A percentile compares a stretch with the other conserved stretches of the same genome.
phyloP scores from a whole-genome alignment of 2,888 invertebrate genomes.

The Cosmorhoe ocellata region DNA sequence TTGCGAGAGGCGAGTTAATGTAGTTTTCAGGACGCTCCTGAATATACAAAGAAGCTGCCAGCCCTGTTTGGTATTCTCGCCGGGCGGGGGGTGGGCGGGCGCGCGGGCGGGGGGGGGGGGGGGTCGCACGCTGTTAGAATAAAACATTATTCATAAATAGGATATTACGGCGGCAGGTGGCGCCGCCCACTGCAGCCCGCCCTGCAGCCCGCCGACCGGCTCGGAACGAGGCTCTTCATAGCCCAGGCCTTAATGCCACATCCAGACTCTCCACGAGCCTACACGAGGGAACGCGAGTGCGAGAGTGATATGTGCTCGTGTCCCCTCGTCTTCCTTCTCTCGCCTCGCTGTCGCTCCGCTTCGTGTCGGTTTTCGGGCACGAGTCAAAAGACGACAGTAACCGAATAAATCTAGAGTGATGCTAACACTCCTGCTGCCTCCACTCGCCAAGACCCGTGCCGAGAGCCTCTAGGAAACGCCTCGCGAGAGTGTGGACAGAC shows the following conservation, averaged over 20 bases:
- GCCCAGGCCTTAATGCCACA: neutral
- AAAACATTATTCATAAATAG: slow-evolving; percentile 83
- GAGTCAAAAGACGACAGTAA: too few species aligned
- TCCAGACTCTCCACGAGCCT: too few species aligned
- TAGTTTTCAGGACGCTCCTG: neutral
- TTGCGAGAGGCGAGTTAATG: neutral
- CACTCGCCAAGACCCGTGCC: too few species aligned
- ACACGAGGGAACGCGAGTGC: too few species aligned
- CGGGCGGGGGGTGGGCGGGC: slow-evolving; percentile 6
- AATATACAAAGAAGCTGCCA: slow-evolving; percentile 31
- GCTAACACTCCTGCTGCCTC: too few species aligned
- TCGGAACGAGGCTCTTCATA: neutral
- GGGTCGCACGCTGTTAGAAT: slow-evolving; percentile 78
- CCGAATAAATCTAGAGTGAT: too few species aligned
- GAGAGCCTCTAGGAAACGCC: too few species aligned
- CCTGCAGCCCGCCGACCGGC: slow-evolving; percentile 28
- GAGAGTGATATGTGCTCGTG: too few species aligned
- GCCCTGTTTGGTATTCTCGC: slow-evolving; percentile 38
- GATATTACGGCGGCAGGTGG: slow-evolving; percentile 64
- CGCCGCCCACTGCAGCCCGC: slow-evolving; percentile 24
- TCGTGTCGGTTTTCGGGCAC: too few species aligned
- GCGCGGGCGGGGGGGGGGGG: slow-evolving; percentile 36
- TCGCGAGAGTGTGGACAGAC: too few species aligned
- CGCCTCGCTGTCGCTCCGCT: too few species aligned
- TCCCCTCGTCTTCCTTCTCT: too few species aligned